Evolutionary conservation across 2,797 vertebrate genomes (phyloP), one percentile per base, ranked within the genome.

Genomic region (Betta splendens): DNA sequence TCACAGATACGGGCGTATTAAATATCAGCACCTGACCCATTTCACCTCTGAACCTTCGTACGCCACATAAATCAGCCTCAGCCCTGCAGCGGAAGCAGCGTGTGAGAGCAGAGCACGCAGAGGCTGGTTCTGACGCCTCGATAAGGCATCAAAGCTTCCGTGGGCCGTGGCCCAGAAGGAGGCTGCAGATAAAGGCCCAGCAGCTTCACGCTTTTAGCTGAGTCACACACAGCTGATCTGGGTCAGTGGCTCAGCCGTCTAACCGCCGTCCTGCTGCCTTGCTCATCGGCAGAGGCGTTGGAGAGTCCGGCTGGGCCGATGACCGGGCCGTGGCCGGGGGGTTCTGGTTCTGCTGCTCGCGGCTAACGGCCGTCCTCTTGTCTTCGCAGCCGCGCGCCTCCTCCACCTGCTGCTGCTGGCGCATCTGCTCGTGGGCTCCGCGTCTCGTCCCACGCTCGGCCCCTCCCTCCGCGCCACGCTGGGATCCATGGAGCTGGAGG

Each of bases 401-500:
- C 51, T 90, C 47, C 64, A 46, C 64, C 47, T 91, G 75, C 73
- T 90, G 78, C 72, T 89, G 5, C 45, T 89, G 79, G 72, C 72
- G 10, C 83, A 86, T 57, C 55, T 88, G 60, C 64, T 85, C 0
- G 56, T 58, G 63, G 64, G 11, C 1, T 66, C 81, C 0, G 62
- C 65, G 0, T 54, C 69, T 32, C 77, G 1, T 12, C 74, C 87
- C 37, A 0, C 53, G 47, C 21, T 5, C 15, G 4, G 2, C 1
- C 5, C 9, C 5, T 11, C 46, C 7, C 45, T 65, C 28, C 85
- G 80, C 10, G 15, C 11, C 0, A 3, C 0, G 5, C 62, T 90
- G 1, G 9, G 0, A 0, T 29, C 20, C 0, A 86, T 89, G 72
- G 16, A 15, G 13, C 18, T 4, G n/a, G 66, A 85, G 0, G 44